These are phyloP conservation scores for Drosophila lowei DNA, from an alignment of 1,140 invertebrate species.

Conservation along the genomic window DNA sequence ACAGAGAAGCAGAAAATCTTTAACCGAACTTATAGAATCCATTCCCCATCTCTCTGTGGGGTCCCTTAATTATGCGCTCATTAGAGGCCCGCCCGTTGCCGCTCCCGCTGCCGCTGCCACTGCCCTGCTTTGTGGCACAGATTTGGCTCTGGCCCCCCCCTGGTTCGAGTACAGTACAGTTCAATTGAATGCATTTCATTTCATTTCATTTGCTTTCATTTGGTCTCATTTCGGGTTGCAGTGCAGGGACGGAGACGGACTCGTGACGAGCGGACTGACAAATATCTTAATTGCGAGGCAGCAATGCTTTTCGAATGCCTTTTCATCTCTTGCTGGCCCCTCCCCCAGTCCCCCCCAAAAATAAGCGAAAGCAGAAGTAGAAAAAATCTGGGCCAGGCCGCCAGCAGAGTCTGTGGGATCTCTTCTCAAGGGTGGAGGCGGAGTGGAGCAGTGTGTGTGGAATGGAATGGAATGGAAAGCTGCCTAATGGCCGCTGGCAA, in stretches of 20 bases:
- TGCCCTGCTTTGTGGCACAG: slow-evolving; percentile 13
- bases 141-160: neutral
- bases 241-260: neutral
- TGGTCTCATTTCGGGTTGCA: slow-evolving; percentile 25
- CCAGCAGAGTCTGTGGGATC: slow-evolving; percentile 34
- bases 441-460: neutral
- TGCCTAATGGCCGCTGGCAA: slow-evolving; percentile 71
- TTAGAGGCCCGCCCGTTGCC: slow-evolving; percentile 15
- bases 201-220: slow-evolving; percentile 45
- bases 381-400: no score
- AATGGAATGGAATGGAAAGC: slow-evolving; percentile 31
- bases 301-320: slow-evolving; percentile 49
- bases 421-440: neutral
- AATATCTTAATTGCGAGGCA: slow-evolving; percentile 77
- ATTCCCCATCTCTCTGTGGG: neutral
- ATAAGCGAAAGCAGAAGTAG: no score
- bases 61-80: slow-evolving; percentile 59
- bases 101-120: no score
- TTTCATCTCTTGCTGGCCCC: slow-evolving; percentile 40
- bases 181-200: slow-evolving; percentile 79
- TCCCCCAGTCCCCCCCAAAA: no score
- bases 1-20: slow-evolving; percentile 7
- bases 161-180: slow-evolving; percentile 16
- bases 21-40: slow-evolving; percentile 16
- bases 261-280: slow-evolving; percentile 66